A percentile compares a stretch with the other conserved stretches of the same genome.
These are phyloP conservation scores for Drosophila melanogaster DNA, from an alignment of 1,140 invertebrate genomes.

Conservation along the genomic window DNA sequence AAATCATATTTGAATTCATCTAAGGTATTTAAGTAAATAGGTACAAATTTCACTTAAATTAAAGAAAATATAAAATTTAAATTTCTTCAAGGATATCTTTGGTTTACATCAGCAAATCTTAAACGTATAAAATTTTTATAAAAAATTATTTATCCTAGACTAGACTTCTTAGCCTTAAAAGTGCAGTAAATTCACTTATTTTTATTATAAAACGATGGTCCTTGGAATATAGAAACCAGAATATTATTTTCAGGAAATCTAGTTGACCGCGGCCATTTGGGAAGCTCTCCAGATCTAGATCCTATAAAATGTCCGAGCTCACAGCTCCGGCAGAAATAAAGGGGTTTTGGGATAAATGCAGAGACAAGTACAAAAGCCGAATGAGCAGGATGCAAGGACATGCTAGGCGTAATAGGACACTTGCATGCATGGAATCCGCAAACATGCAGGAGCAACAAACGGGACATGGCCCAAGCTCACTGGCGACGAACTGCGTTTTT, in stretches of 20 bases:
- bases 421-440: slow-evolving; percentile 46
- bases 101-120: no score
- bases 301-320: background rate
- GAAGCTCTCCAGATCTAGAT: background rate
- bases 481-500: slow-evolving; percentile 5
- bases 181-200: no score
- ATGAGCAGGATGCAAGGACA: slow-evolving; percentile 25
- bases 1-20: background rate
- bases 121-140: no score
- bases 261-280: background rate
- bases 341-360: slow-evolving; percentile 16
- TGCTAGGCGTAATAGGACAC: slow-evolving; percentile 31
- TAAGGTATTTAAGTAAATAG: no score
- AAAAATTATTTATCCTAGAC: no score
- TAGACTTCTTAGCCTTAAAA: no score
- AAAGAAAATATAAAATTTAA: no score
- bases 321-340: slow-evolving; percentile 2
- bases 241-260: background rate
- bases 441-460: slow-evolving; percentile 44
- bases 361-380: slow-evolving; percentile 2
- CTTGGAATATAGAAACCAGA: no score
- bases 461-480: slow-evolving; percentile 24
- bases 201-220: no score
- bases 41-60: no score
- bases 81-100: no score